Evolutionary conservation across 1,140 invertebrate genomes (phyloP), one percentile per base, ranked within the genome.

Genomic region (Papilio polytes): DNA sequence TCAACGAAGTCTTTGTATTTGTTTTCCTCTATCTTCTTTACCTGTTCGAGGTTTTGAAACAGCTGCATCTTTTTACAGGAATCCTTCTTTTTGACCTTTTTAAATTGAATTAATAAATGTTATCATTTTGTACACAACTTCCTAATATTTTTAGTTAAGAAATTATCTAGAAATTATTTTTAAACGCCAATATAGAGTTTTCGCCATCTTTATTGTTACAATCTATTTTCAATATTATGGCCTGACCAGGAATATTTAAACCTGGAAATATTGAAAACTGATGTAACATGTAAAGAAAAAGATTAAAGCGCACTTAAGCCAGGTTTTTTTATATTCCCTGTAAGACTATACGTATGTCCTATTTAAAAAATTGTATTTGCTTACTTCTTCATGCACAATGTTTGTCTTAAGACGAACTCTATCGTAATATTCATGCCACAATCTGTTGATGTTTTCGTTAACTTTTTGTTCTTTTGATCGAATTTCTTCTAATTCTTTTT

Each of bases 1-100:
- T 86, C 84, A 20, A 90, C 73, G 76, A 90, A 88, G 20, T 84
- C 82, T 8, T 90, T 84, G 20, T 85, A 88, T 31, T 82, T 74
- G 59, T 82, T 83, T 13, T 83, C 82, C 74, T 87, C 80, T 48
- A 83, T 80, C 56, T 85, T 81, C 66, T 88, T 82, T 20, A 87
- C 78, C 6, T 80, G 74, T 82, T 87, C 80, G 72, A 51, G 13
- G 53, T 59, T 79, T 81, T 77, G 12, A 41, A 41, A 44, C 12
- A 15, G 15, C 10, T 15, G 77, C 74, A 76, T 12, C 80, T 48
- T 81, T 72, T 59, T 78, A n/a, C 2, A 56, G 18, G n/a, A 41
- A 59, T 59, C 59, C 74, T 53, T 80, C 72, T 80, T 80, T 82
- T 59, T 41, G 1, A 26, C 15, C 72, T 46, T 10, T 2, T 26